These are phyloP conservation scores for Siniperca undulata DNA, from an alignment of 2,797 vertebrate genomes.

Conservation along the genomic window DNA sequence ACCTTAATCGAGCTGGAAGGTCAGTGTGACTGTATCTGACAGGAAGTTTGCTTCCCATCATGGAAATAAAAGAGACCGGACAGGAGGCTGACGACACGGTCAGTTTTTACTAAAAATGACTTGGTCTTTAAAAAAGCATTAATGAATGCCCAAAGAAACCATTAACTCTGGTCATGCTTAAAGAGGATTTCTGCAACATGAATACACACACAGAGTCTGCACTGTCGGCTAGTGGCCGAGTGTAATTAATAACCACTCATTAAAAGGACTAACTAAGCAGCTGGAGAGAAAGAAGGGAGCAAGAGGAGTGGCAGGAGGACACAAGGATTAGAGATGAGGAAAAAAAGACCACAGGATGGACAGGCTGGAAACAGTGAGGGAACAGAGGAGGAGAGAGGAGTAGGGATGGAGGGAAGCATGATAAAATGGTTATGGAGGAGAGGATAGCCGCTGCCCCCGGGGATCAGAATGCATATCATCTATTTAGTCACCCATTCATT, in stretches of 20 bases:
- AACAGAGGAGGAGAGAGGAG: background rate
- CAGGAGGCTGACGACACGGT: background rate
- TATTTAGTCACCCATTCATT: background rate
- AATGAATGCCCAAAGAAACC: slow-evolving; percentile 23
- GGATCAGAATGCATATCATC: slow-evolving; percentile 13
- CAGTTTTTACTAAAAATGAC: background rate
- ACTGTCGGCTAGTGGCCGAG: slow-evolving; percentile 30
- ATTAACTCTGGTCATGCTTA: slow-evolving; percentile 39
- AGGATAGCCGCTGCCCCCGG: background rate
- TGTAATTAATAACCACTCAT: slow-evolving; percentile 51
- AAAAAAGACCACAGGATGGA: background rate
- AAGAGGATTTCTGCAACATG: slow-evolving; percentile 40
- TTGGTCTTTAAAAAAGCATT: background rate
- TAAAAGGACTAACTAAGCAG: slow-evolving; percentile 29
- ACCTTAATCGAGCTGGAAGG: background rate
- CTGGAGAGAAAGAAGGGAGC: background rate
- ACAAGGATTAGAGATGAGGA: slow-evolving; percentile 5
- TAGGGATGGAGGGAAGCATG: background rate
- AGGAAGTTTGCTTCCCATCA: background rate
- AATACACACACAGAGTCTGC: slow-evolving; percentile 23
- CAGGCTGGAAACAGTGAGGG: background rate
- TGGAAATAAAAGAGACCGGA: background rate
- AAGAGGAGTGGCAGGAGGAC: background rate
- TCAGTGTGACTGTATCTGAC: background rate
- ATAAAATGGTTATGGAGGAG: background rate